Evolutionary conservation across 1,140 invertebrate species (phyloP).

Genomic region (Drosophila ficusphila): DNA sequence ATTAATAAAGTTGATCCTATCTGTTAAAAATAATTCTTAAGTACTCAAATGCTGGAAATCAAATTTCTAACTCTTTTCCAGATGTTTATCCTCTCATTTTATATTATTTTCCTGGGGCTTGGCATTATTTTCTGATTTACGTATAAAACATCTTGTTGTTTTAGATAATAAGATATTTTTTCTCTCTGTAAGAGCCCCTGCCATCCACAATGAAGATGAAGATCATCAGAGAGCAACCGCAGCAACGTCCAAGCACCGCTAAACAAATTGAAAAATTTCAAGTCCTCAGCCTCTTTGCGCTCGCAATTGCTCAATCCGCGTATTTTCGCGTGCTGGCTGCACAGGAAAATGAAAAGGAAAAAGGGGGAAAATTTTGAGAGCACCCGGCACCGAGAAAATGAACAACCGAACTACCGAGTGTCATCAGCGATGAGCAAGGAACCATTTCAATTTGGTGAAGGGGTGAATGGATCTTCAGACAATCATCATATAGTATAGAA

Average conservation of each 20-base stretch:
- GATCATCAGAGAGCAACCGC: conserved; percentile 35
- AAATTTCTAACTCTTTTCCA: neutral
- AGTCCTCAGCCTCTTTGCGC: conserved; percentile 76
- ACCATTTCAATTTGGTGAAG: neutral
- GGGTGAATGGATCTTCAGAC: conserved; percentile 6
- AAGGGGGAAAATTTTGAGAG: conserved; percentile 9
- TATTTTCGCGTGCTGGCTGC: conserved; percentile 62
- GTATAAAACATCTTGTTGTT: no score
- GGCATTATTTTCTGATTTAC: no score
- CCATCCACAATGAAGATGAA: conserved; percentile 45
- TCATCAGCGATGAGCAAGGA: conserved; percentile 31
- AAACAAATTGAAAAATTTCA: conserved; percentile 80
- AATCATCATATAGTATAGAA: conserved; percentile 14
- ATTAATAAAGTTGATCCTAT: neutral
- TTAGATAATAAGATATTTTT: neutral
- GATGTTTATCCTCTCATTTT: no score
- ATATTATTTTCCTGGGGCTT: neutral
- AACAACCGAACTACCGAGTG: conserved; percentile 11
- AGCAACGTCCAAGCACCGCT: conserved; percentile 39
- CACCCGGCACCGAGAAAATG: conserved; percentile 29
- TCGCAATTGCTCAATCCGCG: conserved; percentile 76
- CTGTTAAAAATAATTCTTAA: neutral
- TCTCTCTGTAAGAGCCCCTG: conserved; percentile 20
- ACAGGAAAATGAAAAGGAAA: conserved; percentile 18
- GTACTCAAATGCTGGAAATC: neutral